These are phyloP conservation scores for Dicrurus megarhynchus DNA, from an alignment of 2,113 vertebrate species.

Conservation along the genomic window DNA sequence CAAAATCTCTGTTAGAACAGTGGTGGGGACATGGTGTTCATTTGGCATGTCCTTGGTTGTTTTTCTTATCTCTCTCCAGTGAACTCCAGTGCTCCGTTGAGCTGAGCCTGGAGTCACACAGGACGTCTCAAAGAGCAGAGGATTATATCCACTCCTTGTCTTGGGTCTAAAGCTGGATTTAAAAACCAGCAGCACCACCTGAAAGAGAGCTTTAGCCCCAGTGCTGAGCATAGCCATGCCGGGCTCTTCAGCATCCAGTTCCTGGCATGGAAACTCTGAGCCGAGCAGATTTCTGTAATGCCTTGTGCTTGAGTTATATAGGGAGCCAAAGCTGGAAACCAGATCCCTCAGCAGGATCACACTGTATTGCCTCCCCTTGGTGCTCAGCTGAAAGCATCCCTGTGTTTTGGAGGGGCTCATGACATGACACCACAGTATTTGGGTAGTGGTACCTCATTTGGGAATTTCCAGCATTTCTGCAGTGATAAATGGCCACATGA, in stretches of 20 bases:
- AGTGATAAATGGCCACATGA: background rate
- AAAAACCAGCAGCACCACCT: background rate
- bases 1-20: background rate
- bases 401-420: background rate
- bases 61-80: background rate
- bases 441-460: background rate
- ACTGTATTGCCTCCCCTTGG: background rate
- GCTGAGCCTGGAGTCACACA: background rate
- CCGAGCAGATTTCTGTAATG: background rate
- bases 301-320: background rate
- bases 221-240: fast-evolving
- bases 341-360: background rate
- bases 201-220: background rate
- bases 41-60: background rate
- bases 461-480: background rate
- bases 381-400: background rate
- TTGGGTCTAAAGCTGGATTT: background rate
- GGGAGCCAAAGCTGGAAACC: background rate
- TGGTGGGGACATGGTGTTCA: background rate
- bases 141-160: background rate
- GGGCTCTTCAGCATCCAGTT: fast-evolving
- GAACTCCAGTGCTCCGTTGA: background rate
- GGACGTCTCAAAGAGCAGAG: background rate
- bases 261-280: background rate
- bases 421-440: background rate